Evolutionary conservation across 2,113 vertebrate genomes (phyloP).

Genomic region (Strix uralensis): DNA sequence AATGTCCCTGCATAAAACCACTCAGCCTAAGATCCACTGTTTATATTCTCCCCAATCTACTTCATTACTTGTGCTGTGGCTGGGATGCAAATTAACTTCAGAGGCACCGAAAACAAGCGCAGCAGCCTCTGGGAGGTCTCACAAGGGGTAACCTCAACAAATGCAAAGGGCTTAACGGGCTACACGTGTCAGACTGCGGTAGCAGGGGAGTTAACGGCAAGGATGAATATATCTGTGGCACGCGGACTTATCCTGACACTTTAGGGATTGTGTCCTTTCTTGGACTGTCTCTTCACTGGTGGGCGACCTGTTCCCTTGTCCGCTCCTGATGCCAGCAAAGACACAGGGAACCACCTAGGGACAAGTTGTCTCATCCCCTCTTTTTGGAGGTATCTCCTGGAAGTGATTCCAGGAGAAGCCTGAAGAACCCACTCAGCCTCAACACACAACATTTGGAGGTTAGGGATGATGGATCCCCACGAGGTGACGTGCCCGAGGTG

Average conservation of each 20-base stretch:
- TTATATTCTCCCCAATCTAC: background rate
- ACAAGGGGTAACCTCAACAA: accelerated
- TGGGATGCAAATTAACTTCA: background rate
- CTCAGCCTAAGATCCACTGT: background rate
- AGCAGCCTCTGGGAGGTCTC: background rate
- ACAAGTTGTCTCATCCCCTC: background rate
- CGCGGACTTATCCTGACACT: accelerated
- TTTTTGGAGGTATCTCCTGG: background rate
- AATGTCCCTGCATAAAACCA: background rate
- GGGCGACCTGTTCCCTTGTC: background rate
- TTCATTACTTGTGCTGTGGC: background rate
- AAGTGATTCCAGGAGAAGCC: background rate
- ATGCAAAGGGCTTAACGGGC: background rate
- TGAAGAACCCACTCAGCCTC: background rate
- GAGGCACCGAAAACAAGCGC: background rate
- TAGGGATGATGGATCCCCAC: background rate
- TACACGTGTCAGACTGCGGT: accelerated
- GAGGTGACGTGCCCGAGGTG: accelerated
- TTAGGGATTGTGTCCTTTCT: background rate
- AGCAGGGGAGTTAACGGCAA: background rate
- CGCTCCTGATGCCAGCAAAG: background rate
- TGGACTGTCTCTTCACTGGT: background rate
- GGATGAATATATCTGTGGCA: background rate
- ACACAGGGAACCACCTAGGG: background rate
- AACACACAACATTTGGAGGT: background rate